phyloP scores from a whole-genome alignment of 2,888 invertebrate genomes.

The Chrysolina oricalcia region DNA sequence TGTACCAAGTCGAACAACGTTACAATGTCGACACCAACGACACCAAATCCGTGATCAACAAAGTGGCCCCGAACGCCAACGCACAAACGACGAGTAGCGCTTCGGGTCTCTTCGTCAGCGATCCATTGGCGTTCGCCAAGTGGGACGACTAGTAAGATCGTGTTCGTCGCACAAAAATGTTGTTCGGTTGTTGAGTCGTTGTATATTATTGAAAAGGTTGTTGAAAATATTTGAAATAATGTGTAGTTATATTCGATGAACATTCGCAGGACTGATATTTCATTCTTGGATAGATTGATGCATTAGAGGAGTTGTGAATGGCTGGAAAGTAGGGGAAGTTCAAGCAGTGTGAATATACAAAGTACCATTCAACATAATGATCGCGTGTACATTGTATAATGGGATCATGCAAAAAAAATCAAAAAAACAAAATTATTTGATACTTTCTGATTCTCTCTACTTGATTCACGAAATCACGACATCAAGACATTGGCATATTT shows the following conservation, averaged over 20 bases:
- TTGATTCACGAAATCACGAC: too few species aligned
- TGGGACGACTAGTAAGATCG: constrained; percentile 62
- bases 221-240: constrained; percentile 46
- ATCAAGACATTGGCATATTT: too few species aligned
- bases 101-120: constrained; percentile 61
- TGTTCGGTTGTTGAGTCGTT: constrained; percentile 45
- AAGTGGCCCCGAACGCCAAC: constrained; percentile 55
- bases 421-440: too few species aligned
- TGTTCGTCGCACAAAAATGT: constrained; percentile 8
- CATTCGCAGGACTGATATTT: constrained; percentile 52
- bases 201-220: constrained; percentile 53
- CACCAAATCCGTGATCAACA: constrained; percentile 68
- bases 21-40: constrained; percentile 68
- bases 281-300: constrained; percentile 46
- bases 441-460: too few species aligned
- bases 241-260: constrained; percentile 48
- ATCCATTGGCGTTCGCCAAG: constrained; percentile 63
- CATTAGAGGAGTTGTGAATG: constrained; percentile 28
- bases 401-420: too few species aligned
- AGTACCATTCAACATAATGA: too few species aligned
- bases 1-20: constrained; percentile 70
- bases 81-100: constrained; percentile 50
- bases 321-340: constrained; percentile 19
- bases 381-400: too few species aligned
- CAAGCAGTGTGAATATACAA: too few species aligned